phyloP scores from a whole-genome alignment of 1,140 invertebrate species.

The Choristoneura fumiferana region DNA sequence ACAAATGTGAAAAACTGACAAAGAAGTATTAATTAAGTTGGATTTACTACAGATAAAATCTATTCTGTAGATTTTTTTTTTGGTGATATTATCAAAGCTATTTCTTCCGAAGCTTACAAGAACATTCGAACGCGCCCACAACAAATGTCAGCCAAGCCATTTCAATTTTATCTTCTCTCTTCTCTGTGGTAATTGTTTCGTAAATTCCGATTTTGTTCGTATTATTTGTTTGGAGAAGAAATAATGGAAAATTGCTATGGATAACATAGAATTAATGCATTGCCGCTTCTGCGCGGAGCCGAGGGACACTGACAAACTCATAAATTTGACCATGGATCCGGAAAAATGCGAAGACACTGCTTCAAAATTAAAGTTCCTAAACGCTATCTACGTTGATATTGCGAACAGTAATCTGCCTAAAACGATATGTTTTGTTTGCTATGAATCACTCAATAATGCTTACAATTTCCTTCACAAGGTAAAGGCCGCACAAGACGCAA shows the following conservation, averaged over 20 bases:
- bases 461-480: slow-evolving; percentile 53
- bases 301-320: slow-evolving; percentile 46
- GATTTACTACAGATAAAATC: too few species aligned
- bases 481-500: slow-evolving; percentile 45
- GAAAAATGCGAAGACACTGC: slow-evolving; percentile 43
- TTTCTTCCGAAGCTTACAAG: too few species aligned
- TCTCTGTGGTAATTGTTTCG: slow-evolving; percentile 2
- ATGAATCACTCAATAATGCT: slow-evolving; percentile 51
- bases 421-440: slow-evolving; percentile 60
- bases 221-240: not conserved
- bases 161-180: not conserved
- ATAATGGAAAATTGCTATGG: slow-evolving; percentile 32
- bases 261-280: slow-evolving; percentile 38
- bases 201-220: not conserved
- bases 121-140: too few species aligned
- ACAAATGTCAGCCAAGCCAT: not conserved
- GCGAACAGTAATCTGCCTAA: slow-evolving; percentile 47
- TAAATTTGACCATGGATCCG: slow-evolving; percentile 41
- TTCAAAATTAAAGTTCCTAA: slow-evolving; percentile 48
- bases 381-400: slow-evolving; percentile 50
- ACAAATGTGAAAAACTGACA: too few species aligned
- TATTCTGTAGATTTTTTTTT: too few species aligned
- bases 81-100: too few species aligned
- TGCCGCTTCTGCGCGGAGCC: slow-evolving; percentile 61
- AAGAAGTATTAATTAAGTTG: too few species aligned